Percentiles rank a stretch among this genome's conserved stretches.
phyloP scores from a whole-genome alignment of 92 coral and sea anemone species.

The Epizoanthus stellaris region DNA sequence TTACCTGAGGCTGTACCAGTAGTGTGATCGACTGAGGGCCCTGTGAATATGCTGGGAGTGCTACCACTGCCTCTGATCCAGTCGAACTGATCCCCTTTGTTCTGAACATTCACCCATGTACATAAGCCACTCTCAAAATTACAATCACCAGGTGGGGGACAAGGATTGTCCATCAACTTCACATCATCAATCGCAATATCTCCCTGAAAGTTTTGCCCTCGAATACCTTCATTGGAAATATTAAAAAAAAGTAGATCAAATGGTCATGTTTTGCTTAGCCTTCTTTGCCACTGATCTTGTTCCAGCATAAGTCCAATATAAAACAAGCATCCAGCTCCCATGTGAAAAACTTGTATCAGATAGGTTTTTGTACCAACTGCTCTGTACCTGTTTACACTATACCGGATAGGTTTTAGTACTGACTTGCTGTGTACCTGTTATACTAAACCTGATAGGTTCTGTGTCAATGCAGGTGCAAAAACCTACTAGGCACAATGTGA shows the following conservation, averaged over 20 bases:
- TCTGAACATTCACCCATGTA: constrained; percentile 83
- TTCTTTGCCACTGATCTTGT: background rate
- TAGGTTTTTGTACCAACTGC: no score
- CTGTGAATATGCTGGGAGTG: constrained; percentile 81
- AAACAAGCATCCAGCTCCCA: no score
- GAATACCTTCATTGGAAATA: constrained; percentile 48
- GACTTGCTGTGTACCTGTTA: no score
- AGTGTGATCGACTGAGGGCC: constrained; percentile 88
- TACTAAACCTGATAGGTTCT: no score
- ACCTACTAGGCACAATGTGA: no score
- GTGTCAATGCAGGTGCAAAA: no score
- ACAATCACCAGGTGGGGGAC: constrained; percentile 95
- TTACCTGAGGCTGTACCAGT: constrained; percentile 77
- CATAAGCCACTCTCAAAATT: constrained; percentile 88
- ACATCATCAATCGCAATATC: constrained; percentile 95
- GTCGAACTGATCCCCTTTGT: constrained; percentile 82
- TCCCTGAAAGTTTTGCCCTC: constrained; percentile 76
- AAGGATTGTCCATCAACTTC: constrained; percentile 73
- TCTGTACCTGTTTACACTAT: no score
- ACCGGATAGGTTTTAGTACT: no score
- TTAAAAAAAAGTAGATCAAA: background rate
- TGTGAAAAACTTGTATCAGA: no score
- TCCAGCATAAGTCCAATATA: no score
- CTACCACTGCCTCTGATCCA: constrained; percentile 86
- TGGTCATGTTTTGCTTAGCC: background rate